phyloP scores from a whole-genome alignment of 2,888 invertebrate genomes.

The Sicus ferrugineus region DNA sequence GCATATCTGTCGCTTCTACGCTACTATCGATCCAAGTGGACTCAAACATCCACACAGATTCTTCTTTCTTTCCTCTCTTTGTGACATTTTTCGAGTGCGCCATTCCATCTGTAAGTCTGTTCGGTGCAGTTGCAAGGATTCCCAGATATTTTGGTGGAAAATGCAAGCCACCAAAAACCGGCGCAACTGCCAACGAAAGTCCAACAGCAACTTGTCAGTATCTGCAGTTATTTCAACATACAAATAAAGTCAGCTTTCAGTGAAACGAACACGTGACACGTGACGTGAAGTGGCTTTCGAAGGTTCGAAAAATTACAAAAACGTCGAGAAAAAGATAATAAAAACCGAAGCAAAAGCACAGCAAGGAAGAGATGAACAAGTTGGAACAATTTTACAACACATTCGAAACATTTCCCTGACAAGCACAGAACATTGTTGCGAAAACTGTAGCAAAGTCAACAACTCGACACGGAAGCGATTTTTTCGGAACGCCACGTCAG shows the following conservation, averaged over 20 bases:
- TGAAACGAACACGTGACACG: background rate
- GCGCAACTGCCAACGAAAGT: background rate
- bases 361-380: too few relatives aligned
- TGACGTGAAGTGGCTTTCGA: background rate
- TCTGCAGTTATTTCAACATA: background rate
- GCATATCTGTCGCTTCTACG: too few relatives aligned
- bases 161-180: background rate
- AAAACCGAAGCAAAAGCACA: background rate
- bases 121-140: background rate
- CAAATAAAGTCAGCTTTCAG: conserved; percentile 6
- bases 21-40: too few relatives aligned
- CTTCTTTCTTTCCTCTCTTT: background rate
- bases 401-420: conserved; percentile 22
- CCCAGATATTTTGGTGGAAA: background rate
- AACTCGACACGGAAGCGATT: background rate
- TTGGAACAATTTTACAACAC: conserved; percentile 15
- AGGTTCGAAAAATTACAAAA: too few relatives aligned
- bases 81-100: background rate
- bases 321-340: background rate
- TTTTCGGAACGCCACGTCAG: too few relatives aligned
- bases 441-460: conserved; percentile 16
- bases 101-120: background rate
- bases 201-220: background rate
- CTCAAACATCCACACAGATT: too few relatives aligned
- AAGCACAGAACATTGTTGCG: conserved; percentile 11